A percentile compares a stretch with the other conserved stretches of the same genome.
Conservation (phyloP, 2,888 invertebrate genomes). For the Notodonta ziczac region DNA sequence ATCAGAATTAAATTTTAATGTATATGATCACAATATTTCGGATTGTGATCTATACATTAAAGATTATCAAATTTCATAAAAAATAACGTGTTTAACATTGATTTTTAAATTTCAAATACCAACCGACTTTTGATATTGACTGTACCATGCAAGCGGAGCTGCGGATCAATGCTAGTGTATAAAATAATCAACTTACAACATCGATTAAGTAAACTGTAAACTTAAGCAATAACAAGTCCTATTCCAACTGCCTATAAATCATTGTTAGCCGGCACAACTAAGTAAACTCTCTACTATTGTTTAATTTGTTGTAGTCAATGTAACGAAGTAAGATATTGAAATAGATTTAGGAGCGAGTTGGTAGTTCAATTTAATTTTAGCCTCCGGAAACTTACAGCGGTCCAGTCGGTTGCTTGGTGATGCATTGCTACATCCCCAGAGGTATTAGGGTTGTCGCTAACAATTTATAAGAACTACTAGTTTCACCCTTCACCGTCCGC, state of each 20-base stretch:
- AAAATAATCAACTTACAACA: no score
- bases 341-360: conserved; percentile 10
- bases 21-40: no score
- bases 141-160: no score
- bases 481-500: no score
- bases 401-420: conserved; percentile 42
- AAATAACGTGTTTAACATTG: no score
- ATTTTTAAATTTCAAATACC: no score
- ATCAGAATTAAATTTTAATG: background rate
- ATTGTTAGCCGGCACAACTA: background rate
- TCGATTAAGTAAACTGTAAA: no score
- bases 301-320: background rate
- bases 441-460: conserved; percentile 23
- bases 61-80: no score
- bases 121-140: no score
- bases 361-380: conserved; percentile 41
- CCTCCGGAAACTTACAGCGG: conserved; percentile 50
- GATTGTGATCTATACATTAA: no score
- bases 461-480: background rate
- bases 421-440: conserved; percentile 28
- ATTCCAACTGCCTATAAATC: background rate
- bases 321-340: background rate
- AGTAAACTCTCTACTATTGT: background rate
- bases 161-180: no score
- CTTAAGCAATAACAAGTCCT: background rate